Evolutionary conservation across 2,888 invertebrate genomes (phyloP), one percentile per base, ranked within the genome.

Genomic region (Drosophila nigricruria): DNA sequence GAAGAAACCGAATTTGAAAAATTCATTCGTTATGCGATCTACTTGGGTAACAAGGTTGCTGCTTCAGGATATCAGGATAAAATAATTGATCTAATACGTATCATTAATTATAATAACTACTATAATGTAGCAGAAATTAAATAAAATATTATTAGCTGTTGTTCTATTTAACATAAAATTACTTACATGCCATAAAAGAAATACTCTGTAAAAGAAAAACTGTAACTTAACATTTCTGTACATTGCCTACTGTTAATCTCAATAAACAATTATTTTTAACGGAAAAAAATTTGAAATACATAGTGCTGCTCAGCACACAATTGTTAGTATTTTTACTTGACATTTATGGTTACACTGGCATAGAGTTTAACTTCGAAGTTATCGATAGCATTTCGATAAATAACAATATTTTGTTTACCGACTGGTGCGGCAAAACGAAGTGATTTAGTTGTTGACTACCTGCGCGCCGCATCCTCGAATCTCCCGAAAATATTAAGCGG

Each of bases 71-170:
- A 93, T 81, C 93, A 93, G 67, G 91, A 91, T 42, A 92, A 93
- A 84, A 92, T 93, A 68, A 91, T 90, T 56, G 91, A 93, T 78
- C 90, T 93, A 71, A 91, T 93, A 57, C 88, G 89, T 73, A 83
- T 93, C 60, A 91, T 93, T 72, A 93, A 93, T 78, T 92, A 88
- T 72, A 93, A 93, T 84, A 86, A 90, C 61, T 93, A 92, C 68
- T 93, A 93, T 70, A 84, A 77, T 38, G 65, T 82, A 60, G 20
- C 61, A 43, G 32, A 47, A 60, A 38, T 27, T 61, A 73, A 56
- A 42, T 32, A 32, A 23, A 36, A 52, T 34, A 4, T 32, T 56
- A n/a, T 30, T 40, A 9, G 18, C 5, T 27, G 14, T 25, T 45
- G 25, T 27, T 47, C 27, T 10, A 25, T n/a, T 47, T 27, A n/a